These are phyloP conservation scores for Rhincodon typus DNA, from an alignment of 2,797 vertebrate species.

Conservation along the genomic window DNA sequence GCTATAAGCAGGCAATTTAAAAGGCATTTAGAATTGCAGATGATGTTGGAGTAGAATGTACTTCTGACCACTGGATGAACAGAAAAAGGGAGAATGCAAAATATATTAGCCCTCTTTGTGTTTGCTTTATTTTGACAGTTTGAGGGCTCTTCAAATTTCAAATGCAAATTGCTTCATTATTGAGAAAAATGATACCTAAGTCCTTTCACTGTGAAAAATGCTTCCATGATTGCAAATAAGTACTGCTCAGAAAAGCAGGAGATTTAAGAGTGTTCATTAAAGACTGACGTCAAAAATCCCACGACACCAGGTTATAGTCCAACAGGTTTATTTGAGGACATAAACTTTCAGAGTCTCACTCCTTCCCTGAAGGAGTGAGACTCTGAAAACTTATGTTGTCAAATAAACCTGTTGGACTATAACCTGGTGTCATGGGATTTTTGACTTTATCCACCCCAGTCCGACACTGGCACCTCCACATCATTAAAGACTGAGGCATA, in stretches of 20 bases:
- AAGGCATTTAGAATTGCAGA: background rate
- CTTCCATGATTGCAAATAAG: conserved; percentile 21
- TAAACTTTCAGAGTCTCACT: too few species aligned
- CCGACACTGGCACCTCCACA: too few species aligned
- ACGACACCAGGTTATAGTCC: too few species aligned
- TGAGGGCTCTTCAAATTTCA: conserved; percentile 27
- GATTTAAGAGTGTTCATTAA: background rate
- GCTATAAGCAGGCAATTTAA: background rate
- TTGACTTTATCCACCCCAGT: too few species aligned
- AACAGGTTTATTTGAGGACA: too few species aligned
- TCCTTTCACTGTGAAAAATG: background rate
- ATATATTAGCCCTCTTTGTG: background rate
- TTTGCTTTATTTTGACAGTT: conserved; percentile 22
- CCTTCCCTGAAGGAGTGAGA: too few species aligned
- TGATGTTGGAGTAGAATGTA: background rate
- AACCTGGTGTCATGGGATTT: too few species aligned
- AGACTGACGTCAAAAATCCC: too few species aligned
- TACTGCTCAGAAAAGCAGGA: background rate
- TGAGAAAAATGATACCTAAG: background rate
- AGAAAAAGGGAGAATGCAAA: background rate
- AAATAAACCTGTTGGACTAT: too few species aligned
- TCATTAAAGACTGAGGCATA: too few species aligned
- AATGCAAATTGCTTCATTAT: conserved; percentile 33
- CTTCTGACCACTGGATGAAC: background rate
- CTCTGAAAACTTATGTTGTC: too few species aligned